These are phyloP conservation scores for Tympanoctomys barrerae DNA, from an alignment of 2,797 vertebrate species.

Conservation along the genomic window DNA sequence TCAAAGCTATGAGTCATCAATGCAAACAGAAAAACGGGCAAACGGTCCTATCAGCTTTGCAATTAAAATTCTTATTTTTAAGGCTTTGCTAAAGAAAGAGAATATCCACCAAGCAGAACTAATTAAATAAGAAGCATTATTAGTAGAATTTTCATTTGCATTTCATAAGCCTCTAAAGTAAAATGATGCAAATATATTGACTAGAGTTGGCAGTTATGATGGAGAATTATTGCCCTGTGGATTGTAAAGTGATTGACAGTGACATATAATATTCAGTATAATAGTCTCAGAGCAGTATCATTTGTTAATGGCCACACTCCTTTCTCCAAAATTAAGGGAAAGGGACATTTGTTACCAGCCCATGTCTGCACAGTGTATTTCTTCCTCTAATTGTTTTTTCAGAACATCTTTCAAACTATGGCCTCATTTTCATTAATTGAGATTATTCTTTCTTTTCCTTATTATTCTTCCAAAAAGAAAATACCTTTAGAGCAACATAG, in stretches of 20 bases:
- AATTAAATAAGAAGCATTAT: conserved; percentile 77
- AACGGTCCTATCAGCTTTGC: conserved; percentile 43
- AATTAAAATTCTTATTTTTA: neutral
- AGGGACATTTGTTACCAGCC: conserved; percentile 15
- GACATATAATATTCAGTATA: conserved; percentile 56
- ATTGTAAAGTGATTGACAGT: conserved; percentile 67
- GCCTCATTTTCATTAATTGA: conserved; percentile 23
- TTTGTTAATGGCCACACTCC: conserved; percentile 48
- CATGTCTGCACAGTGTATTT: neutral
- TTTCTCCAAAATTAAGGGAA: conserved; percentile 54
- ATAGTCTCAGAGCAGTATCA: conserved; percentile 19
- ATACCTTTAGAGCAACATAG: neutral
- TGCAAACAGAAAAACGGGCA: conserved; percentile 51
- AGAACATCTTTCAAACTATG: neutral
- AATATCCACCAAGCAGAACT: conserved; percentile 67
- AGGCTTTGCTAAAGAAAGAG: conserved; percentile 47
- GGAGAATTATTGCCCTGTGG: conserved; percentile 76
- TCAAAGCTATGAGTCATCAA: conserved; percentile 40
- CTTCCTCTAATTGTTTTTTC: neutral
- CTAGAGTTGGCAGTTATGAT: conserved; percentile 68
- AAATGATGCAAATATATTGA: conserved; percentile 74
- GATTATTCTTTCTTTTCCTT: neutral
- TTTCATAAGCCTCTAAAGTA: conserved; percentile 72
- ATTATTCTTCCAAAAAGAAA: neutral
- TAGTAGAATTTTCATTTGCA: conserved; percentile 72